Percentiles rank a stretch among this genome's conserved stretches.
phyloP scores from a whole-genome alignment of 2,113 vertebrate genomes.

The Ophiodon elongatus region DNA sequence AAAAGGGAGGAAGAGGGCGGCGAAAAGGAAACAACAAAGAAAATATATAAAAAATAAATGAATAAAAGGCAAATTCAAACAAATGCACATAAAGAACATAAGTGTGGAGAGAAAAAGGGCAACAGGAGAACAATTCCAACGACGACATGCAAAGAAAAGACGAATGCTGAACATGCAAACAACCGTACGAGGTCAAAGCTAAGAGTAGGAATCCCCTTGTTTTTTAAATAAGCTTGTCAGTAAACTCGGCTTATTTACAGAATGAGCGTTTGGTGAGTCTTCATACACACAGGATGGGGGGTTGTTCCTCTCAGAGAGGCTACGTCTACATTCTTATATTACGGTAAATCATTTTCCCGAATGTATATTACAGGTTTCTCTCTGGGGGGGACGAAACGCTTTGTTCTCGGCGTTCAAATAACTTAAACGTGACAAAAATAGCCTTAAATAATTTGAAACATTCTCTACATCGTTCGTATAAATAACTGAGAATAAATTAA shows the following conservation, averaged over 20 bases:
- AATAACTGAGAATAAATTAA: constrained; percentile 91
- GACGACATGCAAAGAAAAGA: constrained; percentile 88
- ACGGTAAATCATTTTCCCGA: constrained; percentile 86
- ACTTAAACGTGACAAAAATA: constrained; percentile 82
- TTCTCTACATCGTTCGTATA: constrained; percentile 87
- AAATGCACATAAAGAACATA: constrained; percentile 52
- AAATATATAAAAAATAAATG: constrained; percentile 4
- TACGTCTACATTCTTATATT: constrained; percentile 95
- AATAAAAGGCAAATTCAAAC: constrained; percentile 45
- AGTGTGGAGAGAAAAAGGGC: constrained; percentile 70
- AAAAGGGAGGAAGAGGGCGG: constrained; percentile 45
- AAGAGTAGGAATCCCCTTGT: constrained; percentile 83
- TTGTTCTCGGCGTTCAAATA: constrained; percentile 64
- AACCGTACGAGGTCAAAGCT: constrained; percentile 87
- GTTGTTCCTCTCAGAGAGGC: constrained; percentile 87
- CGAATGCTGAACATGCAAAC: constrained; percentile 91
- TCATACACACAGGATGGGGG: constrained; percentile 79
- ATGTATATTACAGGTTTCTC: constrained; percentile 85
- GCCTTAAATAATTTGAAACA: constrained; percentile 85
- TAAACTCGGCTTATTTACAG: constrained; percentile 91
- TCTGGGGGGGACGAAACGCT: background rate
- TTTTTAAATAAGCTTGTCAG: constrained; percentile 82
- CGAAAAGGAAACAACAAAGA: background rate
- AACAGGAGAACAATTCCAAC: constrained; percentile 80
- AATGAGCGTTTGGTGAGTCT: constrained; percentile 76